A percentile compares a stretch with the other conserved stretches of the same genome.
phyloP scores from a whole-genome alignment of 2,888 invertebrate genomes.

The Netelia fuscicornis region DNA sequence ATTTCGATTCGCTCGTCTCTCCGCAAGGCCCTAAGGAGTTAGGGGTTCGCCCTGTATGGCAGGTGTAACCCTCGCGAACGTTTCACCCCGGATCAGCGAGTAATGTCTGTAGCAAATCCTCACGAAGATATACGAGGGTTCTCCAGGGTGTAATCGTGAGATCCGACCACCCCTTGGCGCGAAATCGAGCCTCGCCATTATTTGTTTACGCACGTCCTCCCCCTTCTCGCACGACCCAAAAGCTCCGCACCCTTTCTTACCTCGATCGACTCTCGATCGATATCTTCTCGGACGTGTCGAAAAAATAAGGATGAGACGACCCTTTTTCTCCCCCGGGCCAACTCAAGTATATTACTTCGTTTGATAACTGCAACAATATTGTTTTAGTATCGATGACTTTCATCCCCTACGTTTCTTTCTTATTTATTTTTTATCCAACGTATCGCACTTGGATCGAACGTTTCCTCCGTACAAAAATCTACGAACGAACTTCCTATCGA shows the following conservation, averaged over 20 bases:
- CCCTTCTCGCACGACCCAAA: background rate
- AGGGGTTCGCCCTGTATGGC: conserved; percentile 35
- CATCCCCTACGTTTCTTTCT: background rate
- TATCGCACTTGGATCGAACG: background rate
- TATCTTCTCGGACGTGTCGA: conserved; percentile 12
- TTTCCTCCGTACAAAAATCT: background rate
- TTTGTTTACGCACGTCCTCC: conserved; percentile 52
- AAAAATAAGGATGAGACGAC: background rate
- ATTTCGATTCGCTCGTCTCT: conserved; percentile 24
- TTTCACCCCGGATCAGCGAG: conserved; percentile 57
- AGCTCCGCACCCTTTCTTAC: conserved; percentile 11
- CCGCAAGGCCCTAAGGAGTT: background rate
- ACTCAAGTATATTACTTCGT: background rate
- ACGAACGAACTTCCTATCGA: too few relatives aligned
- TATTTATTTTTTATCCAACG: background rate
- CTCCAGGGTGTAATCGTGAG: conserved; percentile 61
- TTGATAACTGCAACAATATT: conserved; percentile 2
- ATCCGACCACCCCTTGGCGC: conserved; percentile 39
- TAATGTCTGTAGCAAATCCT: conserved; percentile 63
- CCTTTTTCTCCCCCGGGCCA: background rate
- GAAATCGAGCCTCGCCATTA: conserved; percentile 54
- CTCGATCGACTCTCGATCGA: conserved; percentile 39
- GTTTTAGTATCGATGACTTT: background rate
- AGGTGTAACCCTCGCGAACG: conserved; percentile 54
- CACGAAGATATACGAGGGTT: conserved; percentile 60